Evolutionary conservation across 2,797 vertebrate species (phyloP), one percentile per base, ranked within the genome.

Genomic region (Cossypha caffra): DNA sequence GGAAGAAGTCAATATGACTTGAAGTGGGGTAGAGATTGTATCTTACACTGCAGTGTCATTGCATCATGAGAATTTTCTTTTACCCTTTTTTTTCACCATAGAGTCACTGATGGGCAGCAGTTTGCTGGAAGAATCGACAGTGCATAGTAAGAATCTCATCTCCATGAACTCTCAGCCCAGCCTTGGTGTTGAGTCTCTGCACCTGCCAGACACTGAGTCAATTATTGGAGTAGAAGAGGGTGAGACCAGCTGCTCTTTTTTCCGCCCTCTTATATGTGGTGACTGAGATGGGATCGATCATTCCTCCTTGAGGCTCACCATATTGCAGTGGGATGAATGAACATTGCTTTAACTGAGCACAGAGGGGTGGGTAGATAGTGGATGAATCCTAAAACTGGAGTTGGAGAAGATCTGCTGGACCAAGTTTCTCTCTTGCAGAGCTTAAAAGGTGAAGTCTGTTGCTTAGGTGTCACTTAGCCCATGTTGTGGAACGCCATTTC

Each of bases 51-150:
- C 29, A 77, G 31, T 86, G 43, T 74, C 16, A 16, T 84, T 67
- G 48, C 21, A 26, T 72, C 7, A 16, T 37, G 80, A 71, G 63
- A 79, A 66, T 80, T 77, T 69, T 83, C 20, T 5, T 83, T 71
- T 74, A 35, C 66, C 45, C 45, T 74, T 97, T 57, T 96, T 96
- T 98, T 98, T 91, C 71, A 62, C 95, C 97, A 91, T 89, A 96
- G 98, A 98, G 71, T 97, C 99, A 35, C 98, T 99, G 92, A 99
- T 99, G 97, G 97, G 98, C 97, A 98, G 99, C 97, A 99, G 98
- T 97, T 98, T 99, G 98, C 98, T 98, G 96, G 98, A 98, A 98
- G 98, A 98, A 97, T 97, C 98, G 29, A 96, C 98, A 95, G 98
- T 98, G 92, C 98, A 98, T 55, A 98, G 97, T 97, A 98, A 98